Evolutionary conservation across 2,797 vertebrate species (phyloP), one percentile per base, ranked within the genome.

Genomic region (Molossus molossus): DNA sequence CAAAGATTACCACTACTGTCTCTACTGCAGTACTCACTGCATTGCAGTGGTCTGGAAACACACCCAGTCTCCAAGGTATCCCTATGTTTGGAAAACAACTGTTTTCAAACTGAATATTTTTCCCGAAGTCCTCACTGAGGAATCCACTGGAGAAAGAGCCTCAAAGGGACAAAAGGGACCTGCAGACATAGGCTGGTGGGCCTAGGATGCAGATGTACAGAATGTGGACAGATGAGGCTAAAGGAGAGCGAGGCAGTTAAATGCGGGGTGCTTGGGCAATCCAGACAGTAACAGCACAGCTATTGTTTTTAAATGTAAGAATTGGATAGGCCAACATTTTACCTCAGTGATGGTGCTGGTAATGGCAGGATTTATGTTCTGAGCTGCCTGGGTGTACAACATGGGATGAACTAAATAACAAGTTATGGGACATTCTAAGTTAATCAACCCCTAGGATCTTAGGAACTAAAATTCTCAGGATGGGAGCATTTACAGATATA

Each of bases 391-490:
- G 85, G n/a, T 15, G 6, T 25, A 14, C 21, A 69, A 58, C 37
- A 27, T 60, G 8, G 17, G 13, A 92, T 45, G 50, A 91, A 75
- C 23, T 40, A 48, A 73, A 29, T 14, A 53, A n/a, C 3, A 58
- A 58, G 62, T 33, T 75, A 65, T 2, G 20, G 53, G 27, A 67
- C 69, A 29, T n/a, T 77, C 37, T 75, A 48, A 87, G 58, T 33
- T 55, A 89, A 40, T 37, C 55, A 95, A 17, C 23, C 17, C 40
- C 53, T 23, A 25, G 1, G 9, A 69, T 92, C 48, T 86, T n/a
- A 69, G 75, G 27, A 82, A 90, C 76, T 50, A 72, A 93, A 33
- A 64, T 50, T 88, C 77, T 92, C 72, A 82, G 58, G 58, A 84
- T 13, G 25, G 67, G 73, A 69, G 7, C 25, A 69, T 29, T 87